Evolutionary conservation across 2,113 vertebrate genomes (phyloP), one percentile per base, ranked within the genome.

Genomic region (Felis catus): DNA sequence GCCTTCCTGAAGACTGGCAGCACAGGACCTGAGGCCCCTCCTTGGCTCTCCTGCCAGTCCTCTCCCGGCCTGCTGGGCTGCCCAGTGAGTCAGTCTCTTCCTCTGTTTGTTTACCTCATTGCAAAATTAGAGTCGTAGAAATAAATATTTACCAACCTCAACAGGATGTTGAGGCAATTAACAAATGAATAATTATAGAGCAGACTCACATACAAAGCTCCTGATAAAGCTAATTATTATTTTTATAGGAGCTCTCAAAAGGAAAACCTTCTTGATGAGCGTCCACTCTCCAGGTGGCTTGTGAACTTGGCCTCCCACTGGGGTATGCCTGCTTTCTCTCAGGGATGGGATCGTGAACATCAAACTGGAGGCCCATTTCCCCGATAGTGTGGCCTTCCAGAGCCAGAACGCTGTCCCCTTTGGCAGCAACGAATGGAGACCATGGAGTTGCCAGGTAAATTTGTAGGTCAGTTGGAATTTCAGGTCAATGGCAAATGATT

Each of bases 131-230:
- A 70, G 9, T 51, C 23, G 18, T 18, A 66, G 76, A 76, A 91
- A 84, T 76, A 76, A 91, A 84, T 76, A 83, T 13, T 51, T 88
- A 58, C 70, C 33, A 36, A 79, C 83, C 61, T 95, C 83, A 45
- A 84, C 92, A 92, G 91, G 95, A 91, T 95, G 76, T 58, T 31
- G 36, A n/a, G 13, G 61, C 68, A 95, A 95, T 73, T 68, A 88
- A 53, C 80, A 81, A 94, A 70, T 73, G 68, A 83, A 41, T 97
- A 78, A 84, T 95, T 96, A 90, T 7, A 88, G 83, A 33, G 74
- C 16, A 7, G 27, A 19, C 61, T 27, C 90, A 45, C 58, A 23
- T 13, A 7, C n/a, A 66, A 39, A 91, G 39, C 76, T 51, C 66
- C 73, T 14, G 63, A 81, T 84, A 86, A 80, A 92, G 36, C 79